Percentiles rank a stretch among this genome's conserved stretches.
Evolutionary conservation across 2,113 vertebrate species (phyloP).

Genomic region (Nannobrachium achirus): DNA sequence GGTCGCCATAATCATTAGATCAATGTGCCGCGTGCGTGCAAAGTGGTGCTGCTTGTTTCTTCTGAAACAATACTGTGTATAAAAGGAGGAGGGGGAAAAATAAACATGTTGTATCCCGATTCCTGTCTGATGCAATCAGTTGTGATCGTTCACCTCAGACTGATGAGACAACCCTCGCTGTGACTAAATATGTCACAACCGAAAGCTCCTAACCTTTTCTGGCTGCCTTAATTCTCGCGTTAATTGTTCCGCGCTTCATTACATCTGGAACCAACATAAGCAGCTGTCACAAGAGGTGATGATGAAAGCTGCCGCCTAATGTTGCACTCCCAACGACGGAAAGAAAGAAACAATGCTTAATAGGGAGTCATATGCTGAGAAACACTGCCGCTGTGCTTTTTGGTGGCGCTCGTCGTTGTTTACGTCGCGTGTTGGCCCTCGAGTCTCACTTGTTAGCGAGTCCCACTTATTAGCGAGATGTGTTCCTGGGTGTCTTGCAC

Average conservation of each 20-base stretch:
- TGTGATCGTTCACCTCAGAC: constrained; percentile 54
- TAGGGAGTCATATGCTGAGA: constrained; percentile 20
- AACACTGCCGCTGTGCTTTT: constrained; percentile 18
- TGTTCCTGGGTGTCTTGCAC: not conserved
- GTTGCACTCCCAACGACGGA: constrained; percentile 30
- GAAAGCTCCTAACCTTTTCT: constrained; percentile 55
- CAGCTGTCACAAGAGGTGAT: constrained; percentile 41
- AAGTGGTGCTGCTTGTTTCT: constrained; percentile 44
- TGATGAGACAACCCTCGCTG: constrained; percentile 48
- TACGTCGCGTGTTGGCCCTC: constrained; percentile 43
- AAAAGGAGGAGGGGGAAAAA: not conserved
- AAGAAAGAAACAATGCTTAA: not conserved
- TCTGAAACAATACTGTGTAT: not conserved
- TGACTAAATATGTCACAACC: constrained; percentile 49
- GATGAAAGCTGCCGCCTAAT: constrained; percentile 53
- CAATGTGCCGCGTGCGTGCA: constrained; percentile 24
- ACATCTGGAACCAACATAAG: constrained; percentile 51
- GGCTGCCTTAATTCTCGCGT: constrained; percentile 51
- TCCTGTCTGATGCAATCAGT: constrained; percentile 47
- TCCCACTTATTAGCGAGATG: constrained; percentile 58
- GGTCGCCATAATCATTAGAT: constrained; percentile 36
- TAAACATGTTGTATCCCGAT: constrained; percentile 11
- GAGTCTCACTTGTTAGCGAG: constrained; percentile 55
- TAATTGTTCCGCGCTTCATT: constrained; percentile 65
- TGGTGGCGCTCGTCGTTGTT: constrained; percentile 25